Evolutionary conservation across 2,888 invertebrate species (phyloP), one percentile per base, ranked within the genome.

Genomic region (Megaustenia siamemsis): DNA sequence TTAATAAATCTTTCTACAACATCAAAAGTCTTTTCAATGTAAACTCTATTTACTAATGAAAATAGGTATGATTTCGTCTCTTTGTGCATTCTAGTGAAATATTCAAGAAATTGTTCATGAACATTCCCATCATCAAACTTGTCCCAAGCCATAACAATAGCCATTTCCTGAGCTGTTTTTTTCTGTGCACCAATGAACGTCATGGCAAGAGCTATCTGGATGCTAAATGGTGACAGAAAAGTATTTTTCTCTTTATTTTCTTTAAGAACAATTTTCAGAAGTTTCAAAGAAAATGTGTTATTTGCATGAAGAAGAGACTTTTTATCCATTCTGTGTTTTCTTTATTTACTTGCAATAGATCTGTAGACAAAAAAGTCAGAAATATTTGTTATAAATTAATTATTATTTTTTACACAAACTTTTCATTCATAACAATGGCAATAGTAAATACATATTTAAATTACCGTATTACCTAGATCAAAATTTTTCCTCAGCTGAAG

Each of bases 201-300:
- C 93, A 94, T 93, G 43, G 93, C 91, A 83, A 95, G 86, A 21
- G 94, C 94, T 35, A 92, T 90, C 63, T 92, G 91, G 53, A 94
- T 92, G 85, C 94, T 94, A 85, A 93, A 89, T 0, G 94, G 94
- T 0, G 94, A 94, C 80, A 94, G 88, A 83, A 94, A 93, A 10
- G 93, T 38, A 83, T 92, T 91, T 35, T 87, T 87, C 38, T 68
- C 76, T n/a, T 68, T 78, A 28, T 32, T 56, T 2, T 77, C 53
- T 4, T 68, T 45, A 28, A 24, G 68, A 35, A 77, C 49, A 24
- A 73, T n/a, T 45, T 80, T 82, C n/a, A 83, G 66, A 2, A 88
- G 80, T 73, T 86, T 85, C 10, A 87, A 73, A 78, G 83, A 78
- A 76, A 88, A 88, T 53, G 75, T 75, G 28, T 82, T 77, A 73